These are phyloP conservation scores for Drosophila niveifrons DNA, from an alignment of 2,888 invertebrate species.

Conservation along the genomic window DNA sequence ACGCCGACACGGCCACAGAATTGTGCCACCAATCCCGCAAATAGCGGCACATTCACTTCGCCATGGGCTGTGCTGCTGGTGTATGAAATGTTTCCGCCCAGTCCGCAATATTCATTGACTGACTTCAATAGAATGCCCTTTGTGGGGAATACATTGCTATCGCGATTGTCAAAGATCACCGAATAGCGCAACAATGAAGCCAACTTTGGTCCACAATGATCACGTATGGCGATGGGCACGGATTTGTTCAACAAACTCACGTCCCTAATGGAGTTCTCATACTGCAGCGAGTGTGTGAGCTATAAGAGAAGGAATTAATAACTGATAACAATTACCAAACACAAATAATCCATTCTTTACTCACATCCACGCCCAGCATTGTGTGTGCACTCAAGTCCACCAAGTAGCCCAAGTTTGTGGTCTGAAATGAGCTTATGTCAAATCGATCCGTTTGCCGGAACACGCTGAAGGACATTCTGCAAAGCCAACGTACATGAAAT, in stretches of 20 bases:
- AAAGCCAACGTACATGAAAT: not conserved
- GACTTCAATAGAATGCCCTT: constrained; percentile 90
- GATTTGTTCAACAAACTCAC: constrained; percentile 90
- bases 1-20: constrained; percentile 83
- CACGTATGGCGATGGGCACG: constrained; percentile 93
- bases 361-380: constrained; percentile 86
- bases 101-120: constrained; percentile 92
- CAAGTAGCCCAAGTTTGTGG: constrained; percentile 91
- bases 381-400: constrained; percentile 90
- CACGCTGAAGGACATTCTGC: constrained; percentile 89
- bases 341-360: not conserved
- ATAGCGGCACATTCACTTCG: constrained; percentile 89
- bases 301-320: constrained; percentile 68
- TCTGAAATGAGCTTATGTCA: constrained; percentile 89
- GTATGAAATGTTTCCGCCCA: constrained; percentile 97
- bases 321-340: not conserved
- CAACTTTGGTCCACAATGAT: constrained; percentile 93
- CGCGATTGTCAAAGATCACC: constrained; percentile 91
- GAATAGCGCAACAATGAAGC: constrained; percentile 95
- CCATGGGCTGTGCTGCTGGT: constrained; percentile 92
- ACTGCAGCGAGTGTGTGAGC: constrained; percentile 94
- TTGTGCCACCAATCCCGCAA: constrained; percentile 85
- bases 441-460: constrained; percentile 88
- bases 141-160: constrained; percentile 92
- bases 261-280: constrained; percentile 94